A percentile compares a stretch with the other conserved stretches of the same genome.
Conservation (phyloP, 2,888 invertebrate genomes). For the Dioctria linearis region DNA sequence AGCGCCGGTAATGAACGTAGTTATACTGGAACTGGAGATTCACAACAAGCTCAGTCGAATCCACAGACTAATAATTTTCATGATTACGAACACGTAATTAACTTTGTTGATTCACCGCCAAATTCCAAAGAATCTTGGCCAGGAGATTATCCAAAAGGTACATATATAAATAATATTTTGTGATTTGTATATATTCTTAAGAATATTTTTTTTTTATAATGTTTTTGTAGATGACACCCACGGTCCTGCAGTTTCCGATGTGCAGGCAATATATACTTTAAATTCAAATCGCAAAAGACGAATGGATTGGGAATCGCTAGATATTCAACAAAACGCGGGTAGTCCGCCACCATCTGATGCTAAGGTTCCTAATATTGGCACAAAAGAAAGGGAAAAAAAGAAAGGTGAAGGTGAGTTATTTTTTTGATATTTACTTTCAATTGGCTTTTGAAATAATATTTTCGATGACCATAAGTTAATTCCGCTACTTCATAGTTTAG, state of each 20-base stretch:
- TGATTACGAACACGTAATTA: conserved; percentile 70
- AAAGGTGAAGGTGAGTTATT: conserved; percentile 54
- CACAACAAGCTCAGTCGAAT: conserved; percentile 63
- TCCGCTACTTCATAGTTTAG: background rate
- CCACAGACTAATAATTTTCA: conserved; percentile 60
- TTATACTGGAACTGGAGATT: background rate
- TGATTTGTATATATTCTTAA: background rate
- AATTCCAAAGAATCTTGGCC: conserved; percentile 71
- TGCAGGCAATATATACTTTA: conserved; percentile 68
- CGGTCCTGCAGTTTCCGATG: conserved; percentile 69
- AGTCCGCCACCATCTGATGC: conserved; percentile 52
- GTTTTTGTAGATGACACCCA: conserved; percentile 55
- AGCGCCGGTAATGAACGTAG: conserved; percentile 20
- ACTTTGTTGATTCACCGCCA: conserved; percentile 71
- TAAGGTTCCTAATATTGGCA: conserved; percentile 58
- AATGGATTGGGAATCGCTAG: conserved; percentile 71
- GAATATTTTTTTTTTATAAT: conserved; percentile 2
- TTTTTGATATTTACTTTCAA: background rate
- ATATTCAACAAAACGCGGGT: conserved; percentile 65
- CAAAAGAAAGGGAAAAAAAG: conserved; percentile 58
- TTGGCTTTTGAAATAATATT: background rate
- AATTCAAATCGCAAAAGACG: conserved; percentile 70
- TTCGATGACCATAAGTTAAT: background rate
- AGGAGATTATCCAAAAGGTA: conserved; percentile 64
- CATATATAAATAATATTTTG: conserved; percentile 25